Evolutionary conservation across 1,140 invertebrate species (phyloP).

Genomic region (Dinoponera quadriceps): DNA sequence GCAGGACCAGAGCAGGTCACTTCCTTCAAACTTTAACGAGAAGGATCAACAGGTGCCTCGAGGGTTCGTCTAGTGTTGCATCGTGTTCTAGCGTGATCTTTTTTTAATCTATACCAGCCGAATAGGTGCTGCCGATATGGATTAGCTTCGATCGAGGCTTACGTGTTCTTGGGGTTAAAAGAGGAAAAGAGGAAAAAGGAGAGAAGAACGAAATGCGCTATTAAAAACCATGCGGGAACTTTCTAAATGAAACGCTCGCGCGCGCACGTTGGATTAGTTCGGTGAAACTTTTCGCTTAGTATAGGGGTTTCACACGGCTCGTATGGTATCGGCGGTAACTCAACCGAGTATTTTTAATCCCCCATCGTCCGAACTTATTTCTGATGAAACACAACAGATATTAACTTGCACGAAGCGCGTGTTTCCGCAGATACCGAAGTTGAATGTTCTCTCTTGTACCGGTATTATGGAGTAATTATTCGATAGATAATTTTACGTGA

Average conservation of each 20-base stretch:
- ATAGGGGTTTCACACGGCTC: background rate
- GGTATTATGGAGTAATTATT: conserved; percentile 13
- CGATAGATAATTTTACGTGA: background rate
- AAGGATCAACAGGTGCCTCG: conserved; percentile 83
- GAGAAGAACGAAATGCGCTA: conserved; percentile 3
- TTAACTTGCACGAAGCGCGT: background rate
- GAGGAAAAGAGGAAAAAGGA: background rate
- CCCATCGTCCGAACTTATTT: conserved; percentile 31
- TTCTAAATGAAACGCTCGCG: conserved; percentile 2
- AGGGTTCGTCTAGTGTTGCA: conserved; percentile 66
- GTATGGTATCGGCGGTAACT: background rate
- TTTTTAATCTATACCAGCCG: conserved; percentile 55
- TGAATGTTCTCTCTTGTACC: background rate
- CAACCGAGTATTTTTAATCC: conserved; percentile 24
- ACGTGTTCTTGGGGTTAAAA: background rate
- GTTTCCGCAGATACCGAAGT: background rate
- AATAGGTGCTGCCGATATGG: conserved; percentile 23
- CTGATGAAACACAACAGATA: background rate
- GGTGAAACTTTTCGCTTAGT: conserved; percentile 28
- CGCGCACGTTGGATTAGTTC: conserved; percentile 1
- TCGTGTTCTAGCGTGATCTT: conserved; percentile 61
- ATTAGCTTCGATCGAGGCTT: conserved; percentile 40
- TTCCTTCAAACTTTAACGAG: conserved; percentile 82
- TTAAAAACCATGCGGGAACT: conserved; percentile 12
- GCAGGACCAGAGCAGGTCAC: conserved; percentile 76